Evolutionary conservation across 2,113 vertebrate species (phyloP), one percentile per base, ranked within the genome.

Genomic region (Baryphthengus martii): DNA sequence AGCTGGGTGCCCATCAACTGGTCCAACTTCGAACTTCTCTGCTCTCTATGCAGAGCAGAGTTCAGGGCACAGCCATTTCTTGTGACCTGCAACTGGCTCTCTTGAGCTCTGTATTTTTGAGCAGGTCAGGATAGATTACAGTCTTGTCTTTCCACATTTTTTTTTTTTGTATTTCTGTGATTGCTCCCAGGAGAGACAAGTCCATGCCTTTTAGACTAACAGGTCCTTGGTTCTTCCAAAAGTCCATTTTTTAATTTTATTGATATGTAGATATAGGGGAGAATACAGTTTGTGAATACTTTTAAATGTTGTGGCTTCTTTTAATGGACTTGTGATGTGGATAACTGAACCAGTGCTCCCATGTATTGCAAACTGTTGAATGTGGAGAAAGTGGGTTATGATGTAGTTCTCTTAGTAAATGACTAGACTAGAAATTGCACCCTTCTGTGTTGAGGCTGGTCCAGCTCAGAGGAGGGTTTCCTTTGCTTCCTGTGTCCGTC

Each of bases 41-140:
- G 33, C 2, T 7, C 11, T 7, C 17, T 14, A 7, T 47, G 7
- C 16, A 50, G 39, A 71, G 47, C 35, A 50, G 26, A 82, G 58
- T 9, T 6, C 9, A 49, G 25, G 56, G 8, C 47, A 39, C 28
- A 56, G 53, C n/a, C 15, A 47, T 56, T 29, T 42, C 68, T 73
- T 50, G 10, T 66, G 56, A 45, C n/a, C 15, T 73, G 59, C 7
- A 16, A 6, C 21, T 59, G 70, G 4, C 24, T 91, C 0, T 2
- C 25, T 37, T 58, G 13, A n/a, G 21, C 73, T 1, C 1, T 1
- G 0, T 53, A 3, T 24, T 28, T 72, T 44, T 19, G 19, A 71
- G 25, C 16, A 78, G 42, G 28, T 17, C 76, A 63, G 25, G 20
- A 13, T 72, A 16, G 35, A 12, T 42, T 59, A 19, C 20, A 68